These are phyloP conservation scores for Tyto alba DNA, from an alignment of 2,113 vertebrate genomes.

Conservation along the genomic window DNA sequence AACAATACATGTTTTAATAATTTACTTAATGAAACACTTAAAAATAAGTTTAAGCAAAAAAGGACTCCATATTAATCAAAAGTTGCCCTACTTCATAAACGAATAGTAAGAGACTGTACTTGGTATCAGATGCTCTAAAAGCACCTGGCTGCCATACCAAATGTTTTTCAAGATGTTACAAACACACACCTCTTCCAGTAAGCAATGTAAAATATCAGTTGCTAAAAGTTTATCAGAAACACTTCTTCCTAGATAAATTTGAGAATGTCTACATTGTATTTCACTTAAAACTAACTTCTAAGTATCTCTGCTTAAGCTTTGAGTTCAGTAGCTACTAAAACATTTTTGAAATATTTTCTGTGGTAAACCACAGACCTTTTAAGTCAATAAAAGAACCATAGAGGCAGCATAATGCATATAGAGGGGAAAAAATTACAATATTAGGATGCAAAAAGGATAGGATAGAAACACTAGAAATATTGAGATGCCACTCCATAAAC, in stretches of 20 bases:
- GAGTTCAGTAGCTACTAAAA: neutral
- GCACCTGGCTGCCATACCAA: neutral
- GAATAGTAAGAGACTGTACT: neutral
- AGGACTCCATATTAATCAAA: neutral
- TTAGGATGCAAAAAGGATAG: neutral
- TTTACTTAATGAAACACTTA: neutral
- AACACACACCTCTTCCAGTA: neutral
- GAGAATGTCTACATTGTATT: neutral
- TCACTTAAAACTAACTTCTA: neutral
- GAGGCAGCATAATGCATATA: neutral
- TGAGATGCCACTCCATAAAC: neutral
- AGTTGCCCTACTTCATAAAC: neutral
- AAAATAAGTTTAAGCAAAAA: neutral
- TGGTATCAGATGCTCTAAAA: conserved; percentile 15
- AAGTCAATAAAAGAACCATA: neutral
- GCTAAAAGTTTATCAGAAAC: conserved; percentile 34
- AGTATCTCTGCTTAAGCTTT: neutral
- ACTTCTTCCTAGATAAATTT: neutral
- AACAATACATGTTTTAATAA: neutral
- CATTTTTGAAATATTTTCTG: neutral
- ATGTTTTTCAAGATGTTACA: conserved; percentile 6
- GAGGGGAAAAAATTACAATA: neutral
- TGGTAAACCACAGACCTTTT: neutral
- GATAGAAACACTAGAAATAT: neutral
- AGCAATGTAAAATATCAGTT: conserved; percentile 14